These are phyloP conservation scores for Lipotes vexillifer DNA, from an alignment of 2,113 vertebrate genomes.

Conservation along the genomic window DNA sequence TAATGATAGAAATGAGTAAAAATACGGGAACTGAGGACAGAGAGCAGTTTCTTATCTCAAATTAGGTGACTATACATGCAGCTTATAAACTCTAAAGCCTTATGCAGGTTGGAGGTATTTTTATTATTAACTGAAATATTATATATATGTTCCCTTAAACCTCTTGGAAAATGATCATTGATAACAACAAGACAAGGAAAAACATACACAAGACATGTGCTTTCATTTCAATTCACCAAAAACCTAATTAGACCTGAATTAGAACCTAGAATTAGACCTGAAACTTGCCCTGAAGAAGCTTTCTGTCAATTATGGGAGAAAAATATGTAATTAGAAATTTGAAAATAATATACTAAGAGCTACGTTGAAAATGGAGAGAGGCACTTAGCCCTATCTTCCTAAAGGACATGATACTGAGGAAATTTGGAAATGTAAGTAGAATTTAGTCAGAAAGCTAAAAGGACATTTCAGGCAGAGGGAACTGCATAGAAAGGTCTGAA, in stretches of 20 bases:
- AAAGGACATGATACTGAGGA: neutral
- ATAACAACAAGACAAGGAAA: neutral
- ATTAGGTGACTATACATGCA: neutral
- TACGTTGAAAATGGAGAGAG: neutral
- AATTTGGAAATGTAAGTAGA: neutral
- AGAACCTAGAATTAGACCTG: neutral
- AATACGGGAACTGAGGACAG: neutral
- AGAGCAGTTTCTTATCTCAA: neutral
- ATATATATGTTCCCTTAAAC: neutral
- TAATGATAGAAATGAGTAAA: neutral
- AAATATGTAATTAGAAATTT: neutral
- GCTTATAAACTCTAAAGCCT: neutral
- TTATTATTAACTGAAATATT: neutral
- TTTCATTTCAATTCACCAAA: neutral
- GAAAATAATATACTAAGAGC: neutral
- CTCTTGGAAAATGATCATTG: neutral
- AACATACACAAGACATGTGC: neutral
- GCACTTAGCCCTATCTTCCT: neutral
- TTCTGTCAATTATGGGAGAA: neutral
- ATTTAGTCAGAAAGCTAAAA: neutral
- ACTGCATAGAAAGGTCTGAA: neutral
- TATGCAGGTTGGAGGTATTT: neutral
- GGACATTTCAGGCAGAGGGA: neutral
- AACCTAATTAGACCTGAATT: neutral
- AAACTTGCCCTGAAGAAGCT: neutral